phyloP scores from a whole-genome alignment of 2,113 vertebrate species.

The Zapus hudsonius region DNA sequence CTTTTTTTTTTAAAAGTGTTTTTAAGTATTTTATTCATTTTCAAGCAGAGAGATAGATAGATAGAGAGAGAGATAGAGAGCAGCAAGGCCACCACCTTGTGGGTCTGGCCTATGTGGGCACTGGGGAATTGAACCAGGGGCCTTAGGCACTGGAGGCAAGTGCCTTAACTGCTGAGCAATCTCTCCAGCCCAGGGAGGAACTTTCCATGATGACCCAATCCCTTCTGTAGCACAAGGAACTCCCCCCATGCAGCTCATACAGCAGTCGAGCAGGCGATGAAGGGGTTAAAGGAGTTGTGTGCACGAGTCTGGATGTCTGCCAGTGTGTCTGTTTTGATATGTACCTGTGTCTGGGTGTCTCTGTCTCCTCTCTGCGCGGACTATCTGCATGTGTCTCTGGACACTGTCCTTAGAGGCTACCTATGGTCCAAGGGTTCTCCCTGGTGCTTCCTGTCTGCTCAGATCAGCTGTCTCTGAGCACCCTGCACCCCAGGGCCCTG shows the following conservation, averaged over 20 bases:
- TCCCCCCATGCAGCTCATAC: not conserved
- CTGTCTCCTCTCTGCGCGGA: not conserved
- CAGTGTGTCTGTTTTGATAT: no score
- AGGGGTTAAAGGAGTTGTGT: not conserved
- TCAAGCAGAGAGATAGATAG: no score
- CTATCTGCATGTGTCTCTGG: not conserved
- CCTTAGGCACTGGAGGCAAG: no score
- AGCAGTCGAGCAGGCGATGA: no score
- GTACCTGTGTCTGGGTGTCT: not conserved
- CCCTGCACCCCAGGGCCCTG: not conserved
- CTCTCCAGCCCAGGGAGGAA: no score
- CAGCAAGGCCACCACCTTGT: no score
- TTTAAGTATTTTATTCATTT: no score
- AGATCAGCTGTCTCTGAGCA: not conserved
- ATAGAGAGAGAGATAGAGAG: no score
- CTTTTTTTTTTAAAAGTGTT: no score
- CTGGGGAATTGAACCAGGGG: no score
- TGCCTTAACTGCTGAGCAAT: no score
- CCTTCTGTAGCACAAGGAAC: not conserved
- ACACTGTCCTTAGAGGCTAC: not conserved
- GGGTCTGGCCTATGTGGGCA: no score
- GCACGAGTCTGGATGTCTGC: accelerated
- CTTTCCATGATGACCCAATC: not conserved
- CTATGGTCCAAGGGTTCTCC: not conserved
- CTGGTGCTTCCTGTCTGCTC: not conserved